A percentile compares a stretch with the other conserved stretches of the same genome.
Evolutionary conservation across 2,797 vertebrate genomes (phyloP).

Genomic region (Danio aesculapii): DNA sequence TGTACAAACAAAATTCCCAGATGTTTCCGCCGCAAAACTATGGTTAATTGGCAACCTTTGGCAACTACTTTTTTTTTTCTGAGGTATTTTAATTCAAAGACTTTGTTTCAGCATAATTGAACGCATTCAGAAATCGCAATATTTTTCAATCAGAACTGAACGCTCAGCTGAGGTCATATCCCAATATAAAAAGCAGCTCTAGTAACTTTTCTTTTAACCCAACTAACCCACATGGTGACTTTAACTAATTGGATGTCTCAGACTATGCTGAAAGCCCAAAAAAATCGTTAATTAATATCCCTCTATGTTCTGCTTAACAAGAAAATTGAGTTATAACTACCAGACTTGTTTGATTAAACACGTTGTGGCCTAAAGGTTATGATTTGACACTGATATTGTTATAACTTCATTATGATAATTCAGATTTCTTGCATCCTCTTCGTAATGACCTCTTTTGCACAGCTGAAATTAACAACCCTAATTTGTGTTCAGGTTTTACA

Average conservation of each 20-base stretch:
- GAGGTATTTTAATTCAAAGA: constrained; percentile 36
- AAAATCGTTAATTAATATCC: constrained; percentile 61
- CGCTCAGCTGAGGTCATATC: constrained; percentile 46
- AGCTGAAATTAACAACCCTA: not conserved
- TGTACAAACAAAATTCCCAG: not conserved
- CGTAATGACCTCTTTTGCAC: not conserved
- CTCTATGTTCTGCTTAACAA: constrained; percentile 54
- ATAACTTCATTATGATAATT: not conserved
- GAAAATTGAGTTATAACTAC: constrained; percentile 54
- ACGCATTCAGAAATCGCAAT: constrained; percentile 16
- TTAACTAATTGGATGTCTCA: constrained; percentile 65
- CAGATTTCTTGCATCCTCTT: not conserved
- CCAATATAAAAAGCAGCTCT: constrained; percentile 55
- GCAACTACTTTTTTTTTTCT: not conserved
- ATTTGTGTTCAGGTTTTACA: constrained; percentile 57
- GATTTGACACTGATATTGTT: constrained; percentile 8
- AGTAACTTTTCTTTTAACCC: constrained; percentile 62
- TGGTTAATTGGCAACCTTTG: constrained; percentile 22
- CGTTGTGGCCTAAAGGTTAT: constrained; percentile 3
- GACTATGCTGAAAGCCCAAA: constrained; percentile 55
- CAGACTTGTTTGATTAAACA: constrained; percentile 29
- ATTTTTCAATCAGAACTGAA: constrained; percentile 10
- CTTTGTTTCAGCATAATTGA: constrained; percentile 47
- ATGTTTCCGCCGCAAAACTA: not conserved
- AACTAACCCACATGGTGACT: constrained; percentile 60